These are phyloP conservation scores for Sipha maydis DNA, from an alignment of 2,888 invertebrate species.

Conservation along the genomic window DNA sequence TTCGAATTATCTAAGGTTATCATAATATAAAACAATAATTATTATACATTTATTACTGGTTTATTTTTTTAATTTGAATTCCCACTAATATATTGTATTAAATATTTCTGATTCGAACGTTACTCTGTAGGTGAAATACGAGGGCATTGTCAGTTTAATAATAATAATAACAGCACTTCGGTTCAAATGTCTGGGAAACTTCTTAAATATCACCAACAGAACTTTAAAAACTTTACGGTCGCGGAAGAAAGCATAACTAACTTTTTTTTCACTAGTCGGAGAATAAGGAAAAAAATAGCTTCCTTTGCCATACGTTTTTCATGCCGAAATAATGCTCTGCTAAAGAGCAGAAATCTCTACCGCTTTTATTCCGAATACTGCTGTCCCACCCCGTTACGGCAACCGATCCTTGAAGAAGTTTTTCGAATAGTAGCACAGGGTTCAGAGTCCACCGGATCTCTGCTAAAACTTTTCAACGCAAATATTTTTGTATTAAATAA, in stretches of 20 bases:
- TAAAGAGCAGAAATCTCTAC: constrained; percentile 57
- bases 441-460: not conserved
- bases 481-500: constrained; percentile 57
- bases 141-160: constrained; percentile 52
- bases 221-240: constrained; percentile 58
- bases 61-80: not conserved
- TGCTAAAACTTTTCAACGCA: constrained; percentile 55
- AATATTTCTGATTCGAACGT: constrained; percentile 4
- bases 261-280: constrained; percentile 50
- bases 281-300: constrained; percentile 47
- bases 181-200: constrained; percentile 53
- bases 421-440: constrained; percentile 35
- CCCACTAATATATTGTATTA: not conserved
- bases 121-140: constrained; percentile 51
- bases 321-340: constrained; percentile 53
- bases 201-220: constrained; percentile 61
- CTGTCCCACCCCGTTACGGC: not conserved
- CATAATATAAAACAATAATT: no score
- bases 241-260: constrained; percentile 54
- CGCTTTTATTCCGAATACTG: constrained; percentile 42
- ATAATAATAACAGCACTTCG: constrained; percentile 54
- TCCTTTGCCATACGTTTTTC: constrained; percentile 52
- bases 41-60: not conserved
- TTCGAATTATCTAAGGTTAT: no score
- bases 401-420: constrained; percentile 31